These are phyloP conservation scores for Mustelus asterias DNA, from an alignment of 2,113 vertebrate species.

Conservation along the genomic window DNA sequence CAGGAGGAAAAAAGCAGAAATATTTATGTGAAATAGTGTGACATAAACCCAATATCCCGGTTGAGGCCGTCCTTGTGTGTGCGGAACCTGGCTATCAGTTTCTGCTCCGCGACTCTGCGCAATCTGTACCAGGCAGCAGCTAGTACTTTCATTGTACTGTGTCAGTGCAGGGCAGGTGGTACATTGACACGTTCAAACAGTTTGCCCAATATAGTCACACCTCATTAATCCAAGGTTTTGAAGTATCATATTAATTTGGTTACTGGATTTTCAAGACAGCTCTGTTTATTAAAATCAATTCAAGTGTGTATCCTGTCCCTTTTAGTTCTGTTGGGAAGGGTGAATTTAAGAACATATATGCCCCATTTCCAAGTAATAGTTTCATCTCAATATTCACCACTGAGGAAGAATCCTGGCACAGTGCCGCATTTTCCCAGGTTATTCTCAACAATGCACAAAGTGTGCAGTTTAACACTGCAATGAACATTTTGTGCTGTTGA, in stretches of 20 bases:
- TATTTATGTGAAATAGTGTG: too few relatives aligned
- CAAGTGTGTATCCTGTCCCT: not conserved
- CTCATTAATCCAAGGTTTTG: conserved; percentile 9
- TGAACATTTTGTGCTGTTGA: not conserved
- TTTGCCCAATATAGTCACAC: conserved; percentile 11
- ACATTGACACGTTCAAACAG: not conserved
- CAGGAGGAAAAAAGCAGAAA: too few relatives aligned
- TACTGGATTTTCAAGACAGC: not conserved
- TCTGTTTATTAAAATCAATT: not conserved
- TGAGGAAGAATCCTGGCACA: not conserved
- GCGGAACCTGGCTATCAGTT: too few relatives aligned
- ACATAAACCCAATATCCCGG: too few relatives aligned
- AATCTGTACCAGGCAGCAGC: conserved; percentile 1
- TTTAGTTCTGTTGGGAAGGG: not conserved
- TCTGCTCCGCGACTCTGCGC: too few relatives aligned
- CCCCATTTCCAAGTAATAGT: not conserved
- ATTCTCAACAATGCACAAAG: not conserved
- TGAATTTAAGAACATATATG: not conserved
- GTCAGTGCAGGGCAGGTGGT: not conserved
- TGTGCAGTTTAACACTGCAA: not conserved
- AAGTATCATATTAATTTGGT: not conserved
- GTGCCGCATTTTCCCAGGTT: not conserved
- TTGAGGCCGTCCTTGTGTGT: too few relatives aligned
- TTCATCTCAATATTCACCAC: not conserved
- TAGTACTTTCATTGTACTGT: not conserved